phyloP scores from a whole-genome alignment of 2,797 vertebrate species.

The Bovichtus diacanthus region DNA sequence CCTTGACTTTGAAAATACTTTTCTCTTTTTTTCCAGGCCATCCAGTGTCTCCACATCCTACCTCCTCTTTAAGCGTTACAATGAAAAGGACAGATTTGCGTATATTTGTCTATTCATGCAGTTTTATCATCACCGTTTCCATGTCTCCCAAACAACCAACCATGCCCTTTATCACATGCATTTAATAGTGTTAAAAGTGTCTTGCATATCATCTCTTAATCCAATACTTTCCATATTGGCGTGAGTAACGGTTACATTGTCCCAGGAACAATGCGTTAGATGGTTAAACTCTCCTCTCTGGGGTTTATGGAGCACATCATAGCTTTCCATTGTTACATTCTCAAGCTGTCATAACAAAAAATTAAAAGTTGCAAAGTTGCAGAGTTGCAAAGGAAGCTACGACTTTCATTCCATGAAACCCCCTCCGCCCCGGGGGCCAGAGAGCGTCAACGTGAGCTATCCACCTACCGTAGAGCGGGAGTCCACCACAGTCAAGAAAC shows the following conservation, averaged over 20 bases:
- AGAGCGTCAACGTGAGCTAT: conserved; percentile 75
- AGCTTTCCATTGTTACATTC: conserved; percentile 81
- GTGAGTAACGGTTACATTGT: conserved; percentile 80
- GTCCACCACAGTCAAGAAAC: conserved; percentile 86
- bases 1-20: conserved; percentile 26
- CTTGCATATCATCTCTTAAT: conserved; percentile 70
- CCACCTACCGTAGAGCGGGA: conserved; percentile 89
- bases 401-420: conserved; percentile 85
- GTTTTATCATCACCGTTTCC: conserved; percentile 64
- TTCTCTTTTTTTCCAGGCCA: conserved; percentile 16
- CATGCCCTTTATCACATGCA: conserved; percentile 88
- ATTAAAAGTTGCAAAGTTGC: conserved; percentile 22
- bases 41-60: conserved; percentile 38
- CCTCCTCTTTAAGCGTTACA: conserved; percentile 35
- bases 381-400: conserved; percentile 79
- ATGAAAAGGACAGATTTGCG: conserved; percentile 33
- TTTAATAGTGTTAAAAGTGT: conserved; percentile 76
- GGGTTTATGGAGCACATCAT: conserved; percentile 83
- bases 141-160: conserved; percentile 79
- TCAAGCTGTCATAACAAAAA: conserved; percentile 76
- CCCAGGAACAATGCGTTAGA: conserved; percentile 70
- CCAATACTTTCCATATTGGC: conserved; percentile 79
- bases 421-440: conserved; percentile 72
- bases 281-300: conserved; percentile 76
- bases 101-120: conserved; percentile 67